phyloP scores from a whole-genome alignment of 2,113 vertebrate species.

The Caloenas nicobarica region DNA sequence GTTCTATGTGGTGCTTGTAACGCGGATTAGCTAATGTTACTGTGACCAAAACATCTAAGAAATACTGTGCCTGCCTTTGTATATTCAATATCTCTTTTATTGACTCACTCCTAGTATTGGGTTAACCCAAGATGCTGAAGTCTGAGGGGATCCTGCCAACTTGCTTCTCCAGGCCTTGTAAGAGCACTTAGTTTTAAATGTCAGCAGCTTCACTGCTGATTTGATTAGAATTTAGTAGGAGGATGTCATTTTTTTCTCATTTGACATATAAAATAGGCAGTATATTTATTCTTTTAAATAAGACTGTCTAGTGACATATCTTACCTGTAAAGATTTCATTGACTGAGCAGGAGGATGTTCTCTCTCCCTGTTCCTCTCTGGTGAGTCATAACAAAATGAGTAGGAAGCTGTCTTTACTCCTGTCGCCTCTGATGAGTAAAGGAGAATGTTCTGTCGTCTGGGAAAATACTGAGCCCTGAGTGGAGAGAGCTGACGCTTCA shows the following conservation, averaged over 20 bases:
- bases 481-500: not conserved
- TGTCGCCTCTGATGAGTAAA: not conserved
- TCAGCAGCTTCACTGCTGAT: not conserved
- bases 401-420: conserved; percentile 9
- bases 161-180: not conserved
- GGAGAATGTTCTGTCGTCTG: conserved; percentile 20
- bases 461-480: not conserved
- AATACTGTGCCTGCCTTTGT: not conserved
- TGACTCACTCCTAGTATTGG: accelerated
- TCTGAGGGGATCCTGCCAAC: not conserved
- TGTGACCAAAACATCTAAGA: not conserved
- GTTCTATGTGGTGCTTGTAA: not conserved
- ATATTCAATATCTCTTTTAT: not conserved
- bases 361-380: not conserved
- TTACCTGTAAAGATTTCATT: not conserved
- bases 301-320: not conserved
- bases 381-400: not conserved
- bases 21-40: not conserved
- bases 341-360: not conserved
- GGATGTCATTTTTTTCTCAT: not conserved
- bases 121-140: not conserved
- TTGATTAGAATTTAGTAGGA: not conserved
- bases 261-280: not conserved
- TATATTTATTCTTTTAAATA: not conserved
- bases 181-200: not conserved